These are phyloP conservation scores for Tetramorium alpestre DNA, from an alignment of 1,140 invertebrate genomes.

Conservation along the genomic window DNA sequence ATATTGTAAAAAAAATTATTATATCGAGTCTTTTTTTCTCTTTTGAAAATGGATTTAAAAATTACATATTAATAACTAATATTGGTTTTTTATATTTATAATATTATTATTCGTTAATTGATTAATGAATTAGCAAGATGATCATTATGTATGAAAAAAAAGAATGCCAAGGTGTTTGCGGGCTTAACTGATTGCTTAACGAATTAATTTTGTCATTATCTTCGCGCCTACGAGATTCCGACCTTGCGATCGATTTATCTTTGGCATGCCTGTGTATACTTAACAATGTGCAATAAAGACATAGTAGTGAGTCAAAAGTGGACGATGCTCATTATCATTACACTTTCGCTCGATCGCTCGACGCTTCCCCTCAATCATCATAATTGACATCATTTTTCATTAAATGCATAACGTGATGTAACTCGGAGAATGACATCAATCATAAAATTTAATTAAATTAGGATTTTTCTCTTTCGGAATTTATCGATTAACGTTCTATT, in stretches of 20 bases:
- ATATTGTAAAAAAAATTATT: not conserved
- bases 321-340: conserved; percentile 25
- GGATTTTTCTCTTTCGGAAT: not conserved
- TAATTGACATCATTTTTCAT: conserved; percentile 21
- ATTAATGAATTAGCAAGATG: not conserved
- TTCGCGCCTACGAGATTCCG: conserved; percentile 69
- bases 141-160: conserved; percentile 13
- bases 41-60: not conserved
- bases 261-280: not conserved
- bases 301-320: not conserved
- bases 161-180: conserved; percentile 20
- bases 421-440: not conserved
- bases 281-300: conserved; percentile 62
- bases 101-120: not conserved
- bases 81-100: not conserved
- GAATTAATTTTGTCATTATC: conserved; percentile 69
- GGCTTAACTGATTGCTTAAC: conserved; percentile 53
- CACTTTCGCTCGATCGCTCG: conserved; percentile 20
- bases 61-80: not conserved
- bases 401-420: conserved; percentile 14
- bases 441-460: not conserved
- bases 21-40: not conserved
- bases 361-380: not conserved
- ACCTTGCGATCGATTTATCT: conserved; percentile 70
- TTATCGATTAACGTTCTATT: not conserved